Conservation (phyloP, 2,113 vertebrate species). For the Brevimyrus niger region DNA sequence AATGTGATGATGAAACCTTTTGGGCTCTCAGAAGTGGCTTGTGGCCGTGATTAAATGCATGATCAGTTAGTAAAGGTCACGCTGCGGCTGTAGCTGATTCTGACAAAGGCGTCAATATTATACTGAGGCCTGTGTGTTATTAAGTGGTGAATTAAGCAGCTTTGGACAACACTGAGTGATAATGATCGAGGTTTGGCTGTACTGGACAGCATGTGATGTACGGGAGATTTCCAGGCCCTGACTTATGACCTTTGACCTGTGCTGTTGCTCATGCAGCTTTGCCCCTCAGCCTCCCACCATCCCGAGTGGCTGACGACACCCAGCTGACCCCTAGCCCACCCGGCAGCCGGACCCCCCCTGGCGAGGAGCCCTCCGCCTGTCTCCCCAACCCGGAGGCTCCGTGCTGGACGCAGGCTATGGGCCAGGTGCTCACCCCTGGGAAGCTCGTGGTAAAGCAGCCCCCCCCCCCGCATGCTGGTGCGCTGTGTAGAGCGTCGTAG, state of each 20-base stretch:
- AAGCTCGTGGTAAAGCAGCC: slow-evolving; percentile 70
- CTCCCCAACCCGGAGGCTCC: slow-evolving; percentile 90
- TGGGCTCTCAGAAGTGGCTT: neutral
- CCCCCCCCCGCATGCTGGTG: neutral
- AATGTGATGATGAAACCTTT: neutral
- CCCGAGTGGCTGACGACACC: slow-evolving; percentile 30
- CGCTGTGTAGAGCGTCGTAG: too few relatives aligned
- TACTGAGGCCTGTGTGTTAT: neutral
- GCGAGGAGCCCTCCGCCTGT: slow-evolving; percentile 84
- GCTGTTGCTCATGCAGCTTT: neutral
- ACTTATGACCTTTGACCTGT: neutral
- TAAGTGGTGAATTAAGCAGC: neutral
- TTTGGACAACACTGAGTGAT: neutral
- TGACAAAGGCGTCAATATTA: neutral
- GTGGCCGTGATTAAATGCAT: neutral
- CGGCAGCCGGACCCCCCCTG: slow-evolving; percentile 75
- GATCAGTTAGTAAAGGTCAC: neutral
- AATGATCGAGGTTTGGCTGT: neutral
- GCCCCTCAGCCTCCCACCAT: slow-evolving; percentile 44
- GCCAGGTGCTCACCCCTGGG: slow-evolving; percentile 81
- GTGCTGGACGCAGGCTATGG: slow-evolving; percentile 96
- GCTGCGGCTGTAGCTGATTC: neutral
- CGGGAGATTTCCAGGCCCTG: neutral
- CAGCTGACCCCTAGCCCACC: slow-evolving; percentile 49
- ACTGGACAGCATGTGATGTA: neutral